Evolutionary conservation across 2,888 invertebrate species (phyloP).

Genomic region (Agrotis exclamationis): DNA sequence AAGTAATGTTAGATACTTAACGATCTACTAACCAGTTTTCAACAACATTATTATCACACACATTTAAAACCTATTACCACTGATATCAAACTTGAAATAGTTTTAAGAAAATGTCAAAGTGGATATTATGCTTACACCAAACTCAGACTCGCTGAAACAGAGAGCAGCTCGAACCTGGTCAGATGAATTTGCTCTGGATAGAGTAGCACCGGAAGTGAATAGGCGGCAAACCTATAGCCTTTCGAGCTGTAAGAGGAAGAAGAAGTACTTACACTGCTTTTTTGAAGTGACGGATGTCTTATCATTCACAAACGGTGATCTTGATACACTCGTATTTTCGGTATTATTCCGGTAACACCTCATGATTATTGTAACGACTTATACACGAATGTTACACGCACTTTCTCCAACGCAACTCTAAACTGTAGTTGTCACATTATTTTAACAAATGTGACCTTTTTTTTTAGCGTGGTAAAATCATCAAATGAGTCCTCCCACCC

Average conservation of each 20-base stretch:
- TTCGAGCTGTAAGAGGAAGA: not conserved
- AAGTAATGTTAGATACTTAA: not conserved
- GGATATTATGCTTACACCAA: not conserved
- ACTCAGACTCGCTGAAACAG: not conserved
- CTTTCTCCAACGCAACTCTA: not conserved
- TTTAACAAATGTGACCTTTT: not conserved
- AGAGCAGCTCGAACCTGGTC: not conserved
- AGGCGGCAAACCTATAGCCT: too few species aligned
- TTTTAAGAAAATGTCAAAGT: not conserved
- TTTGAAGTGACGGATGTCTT: not conserved
- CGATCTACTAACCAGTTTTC: not conserved
- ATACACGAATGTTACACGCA: not conserved
- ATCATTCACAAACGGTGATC: not conserved
- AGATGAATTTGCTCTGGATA: not conserved
- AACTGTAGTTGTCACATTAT: slow-evolving; percentile 14
- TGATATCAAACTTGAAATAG: not conserved
- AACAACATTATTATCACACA: not conserved
- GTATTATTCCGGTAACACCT: not conserved
- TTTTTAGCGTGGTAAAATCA: too few species aligned
- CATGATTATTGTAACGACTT: not conserved
- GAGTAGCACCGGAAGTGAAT: too few species aligned
- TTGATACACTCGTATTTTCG: too few species aligned
- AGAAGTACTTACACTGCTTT: slow-evolving; percentile 10
- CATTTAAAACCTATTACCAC: not conserved
- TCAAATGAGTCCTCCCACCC: too few species aligned